Conservation (phyloP, 2,888 invertebrate genomes). For the Torymus aiolomorphi region DNA sequence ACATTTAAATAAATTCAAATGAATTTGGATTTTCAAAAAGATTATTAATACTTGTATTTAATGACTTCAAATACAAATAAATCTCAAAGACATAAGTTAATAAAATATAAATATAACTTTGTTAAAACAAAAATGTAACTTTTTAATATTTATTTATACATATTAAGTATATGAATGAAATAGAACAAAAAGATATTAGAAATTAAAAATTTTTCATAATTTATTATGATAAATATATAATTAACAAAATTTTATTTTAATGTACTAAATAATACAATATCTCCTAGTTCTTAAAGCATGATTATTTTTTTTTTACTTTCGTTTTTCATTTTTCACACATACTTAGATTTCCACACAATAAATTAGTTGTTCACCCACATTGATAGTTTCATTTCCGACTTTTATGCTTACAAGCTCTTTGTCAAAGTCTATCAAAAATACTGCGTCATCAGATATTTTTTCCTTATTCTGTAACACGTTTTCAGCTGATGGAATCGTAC, state of each 20-base stretch:
- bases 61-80: no score
- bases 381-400: slow-evolving; percentile 57
- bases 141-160: background rate
- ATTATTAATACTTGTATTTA: no score
- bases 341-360: slow-evolving; percentile 59
- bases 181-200: background rate
- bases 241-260: slow-evolving; percentile 11
- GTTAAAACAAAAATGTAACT: no score
- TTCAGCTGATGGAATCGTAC: slow-evolving; percentile 84
- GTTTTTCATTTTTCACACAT: background rate
- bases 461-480: slow-evolving; percentile 82
- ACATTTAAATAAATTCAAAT: no score
- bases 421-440: slow-evolving; percentile 73
- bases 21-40: no score
- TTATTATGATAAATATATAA: slow-evolving; percentile 9
- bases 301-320: no score
- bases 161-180: background rate
- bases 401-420: slow-evolving; percentile 63
- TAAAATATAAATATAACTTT: no score
- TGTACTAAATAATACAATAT: no score
- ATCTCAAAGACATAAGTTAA: no score
- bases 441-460: slow-evolving; percentile 75
- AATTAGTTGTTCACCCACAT: slow-evolving; percentile 66
- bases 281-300: no score
- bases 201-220: background rate